A percentile compares a stretch with the other conserved stretches of the same genome.
These are phyloP conservation scores for Agrotis segetum DNA, from an alignment of 2,888 invertebrate species.

Conservation along the genomic window DNA sequence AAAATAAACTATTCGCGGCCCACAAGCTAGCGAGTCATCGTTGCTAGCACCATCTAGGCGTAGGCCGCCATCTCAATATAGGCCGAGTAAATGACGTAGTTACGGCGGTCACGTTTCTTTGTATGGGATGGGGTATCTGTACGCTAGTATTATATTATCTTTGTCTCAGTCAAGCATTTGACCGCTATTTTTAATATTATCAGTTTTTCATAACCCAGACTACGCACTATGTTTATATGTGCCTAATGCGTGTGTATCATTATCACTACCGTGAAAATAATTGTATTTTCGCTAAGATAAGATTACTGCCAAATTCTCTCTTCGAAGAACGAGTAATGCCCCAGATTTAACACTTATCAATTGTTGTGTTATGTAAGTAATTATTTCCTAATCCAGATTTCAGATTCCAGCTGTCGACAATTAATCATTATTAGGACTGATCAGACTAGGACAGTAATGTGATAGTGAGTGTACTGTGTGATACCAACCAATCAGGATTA, in stretches of 20 bases:
- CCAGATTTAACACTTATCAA: slow-evolving; percentile 6
- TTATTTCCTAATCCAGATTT: background rate
- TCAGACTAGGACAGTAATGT: background rate
- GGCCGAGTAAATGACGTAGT: no score
- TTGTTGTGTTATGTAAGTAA: slow-evolving; percentile 3
- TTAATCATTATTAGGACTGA: background rate
- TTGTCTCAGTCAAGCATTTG: slow-evolving; percentile 48
- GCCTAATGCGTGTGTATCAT: slow-evolving; percentile 56
- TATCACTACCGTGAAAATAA: slow-evolving; percentile 46
- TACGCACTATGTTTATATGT: slow-evolving; percentile 29
- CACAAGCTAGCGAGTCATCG: no score
- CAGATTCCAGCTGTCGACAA: slow-evolving; percentile 5
- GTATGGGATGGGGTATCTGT: no score
- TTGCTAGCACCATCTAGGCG: no score
- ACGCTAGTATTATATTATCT: no score
- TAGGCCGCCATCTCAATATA: no score
- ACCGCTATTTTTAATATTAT: slow-evolving; percentile 46
- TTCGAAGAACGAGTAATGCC: background rate
- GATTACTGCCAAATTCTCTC: slow-evolving; percentile 18
- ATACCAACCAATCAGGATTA: no score
- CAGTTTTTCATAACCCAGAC: slow-evolving; percentile 30
- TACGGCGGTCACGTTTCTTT: no score
- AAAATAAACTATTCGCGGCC: no score
- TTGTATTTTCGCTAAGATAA: slow-evolving; percentile 23
- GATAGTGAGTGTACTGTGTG: no score